Evolutionary conservation across 2,797 vertebrate species (phyloP), one percentile per base, ranked within the genome.

Genomic region (Lindbergichthys nudifrons): DNA sequence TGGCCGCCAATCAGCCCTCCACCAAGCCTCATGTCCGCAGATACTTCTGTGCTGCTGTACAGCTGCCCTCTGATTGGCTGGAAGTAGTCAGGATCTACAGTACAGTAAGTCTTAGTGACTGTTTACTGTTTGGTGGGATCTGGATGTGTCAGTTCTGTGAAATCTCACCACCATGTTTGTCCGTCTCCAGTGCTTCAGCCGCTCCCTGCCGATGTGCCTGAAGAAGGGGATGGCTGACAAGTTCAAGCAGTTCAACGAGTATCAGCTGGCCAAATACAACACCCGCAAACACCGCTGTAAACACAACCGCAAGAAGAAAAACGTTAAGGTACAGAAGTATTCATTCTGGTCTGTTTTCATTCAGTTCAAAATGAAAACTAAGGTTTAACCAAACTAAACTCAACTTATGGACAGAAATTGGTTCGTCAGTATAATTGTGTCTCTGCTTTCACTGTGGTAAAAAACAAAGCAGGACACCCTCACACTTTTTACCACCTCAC

Each of bases 231-330:
- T 97, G 90, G 79, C 73, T 0, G 95, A 96, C 77, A 97, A 96
- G 85, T 98, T 98, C 87, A 94, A 95, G 82, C 89, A 96, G 87
- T 98, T 98, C 84, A 95, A 75, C 36, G 96, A 96, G 84, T 97
- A 97, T 87, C 97, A 98, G 67, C 88, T 98, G 88, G 96, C 96
- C 45, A 98, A 97, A 68, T 98, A 97, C 89, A 97, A 97, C 86
- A 95, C 94, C 0, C 93, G 95, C 54, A 96, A 94, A 75, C 96
- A 96, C 46, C 93, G 95, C 46, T 94, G 96, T 26, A 97, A 97
- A 88, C 92, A 91, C 91, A 89, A 15, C 68, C 62, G 58, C 48
- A 91, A 83, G 10, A 80, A 4, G 30, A 14, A 0, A 16, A 87
- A 89, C 65, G 13, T 5, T 42, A 80, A 90, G 93, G 94, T 93